Evolutionary conservation across 1,140 invertebrate genomes (phyloP).

Genomic region (Macrobrachium rosenbergii): DNA sequence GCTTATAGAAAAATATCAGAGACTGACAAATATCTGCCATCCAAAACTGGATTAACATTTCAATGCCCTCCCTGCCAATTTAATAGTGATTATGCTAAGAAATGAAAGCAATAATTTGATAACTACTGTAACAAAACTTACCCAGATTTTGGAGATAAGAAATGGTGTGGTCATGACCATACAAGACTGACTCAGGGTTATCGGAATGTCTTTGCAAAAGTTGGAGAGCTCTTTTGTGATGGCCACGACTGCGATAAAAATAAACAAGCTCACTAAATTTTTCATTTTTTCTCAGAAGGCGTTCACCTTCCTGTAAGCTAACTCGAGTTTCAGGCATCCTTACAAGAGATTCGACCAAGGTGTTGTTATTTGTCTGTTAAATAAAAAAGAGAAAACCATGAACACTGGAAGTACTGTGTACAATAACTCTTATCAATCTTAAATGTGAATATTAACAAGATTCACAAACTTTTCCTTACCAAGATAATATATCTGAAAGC

Average conservation of each 20-base stretch:
- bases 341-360: conserved; percentile 87
- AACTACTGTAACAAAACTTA: conserved; percentile 67
- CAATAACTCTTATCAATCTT: no score
- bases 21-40: no score
- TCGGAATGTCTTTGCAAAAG: conserved; percentile 86
- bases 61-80: not conserved
- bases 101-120: conserved; percentile 4
- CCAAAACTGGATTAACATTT: no score
- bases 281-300: conserved; percentile 85
- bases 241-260: conserved; percentile 92
- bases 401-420: no score
- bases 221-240: conserved; percentile 92
- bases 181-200: conserved; percentile 82
- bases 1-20: no score
- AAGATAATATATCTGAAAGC: no score
- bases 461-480: no score
- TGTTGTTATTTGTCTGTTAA: conserved; percentile 90
- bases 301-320: conserved; percentile 93
- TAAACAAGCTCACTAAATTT: conserved; percentile 96
- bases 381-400: conserved; percentile 8
- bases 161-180: conserved; percentile 86
- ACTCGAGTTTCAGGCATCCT: conserved; percentile 91
- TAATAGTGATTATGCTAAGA: not conserved
- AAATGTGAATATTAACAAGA: no score
- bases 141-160: conserved; percentile 93